phyloP scores from a whole-genome alignment of 2,113 vertebrate genomes.

The Cardinalis cardinalis region DNA sequence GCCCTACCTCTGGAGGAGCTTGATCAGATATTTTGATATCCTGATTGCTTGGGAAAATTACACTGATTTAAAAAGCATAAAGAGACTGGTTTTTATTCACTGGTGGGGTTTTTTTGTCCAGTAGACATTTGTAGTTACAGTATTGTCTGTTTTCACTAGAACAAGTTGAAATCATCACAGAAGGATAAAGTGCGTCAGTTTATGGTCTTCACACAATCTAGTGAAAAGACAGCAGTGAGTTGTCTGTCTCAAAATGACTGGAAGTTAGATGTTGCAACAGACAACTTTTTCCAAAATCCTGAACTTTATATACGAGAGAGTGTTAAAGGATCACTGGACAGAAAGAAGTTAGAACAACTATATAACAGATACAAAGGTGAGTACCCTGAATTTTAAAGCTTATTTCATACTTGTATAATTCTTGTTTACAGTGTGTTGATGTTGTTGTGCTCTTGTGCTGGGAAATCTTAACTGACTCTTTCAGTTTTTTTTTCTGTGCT shows the following conservation, averaged over 20 bases:
- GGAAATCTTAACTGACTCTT: not conserved
- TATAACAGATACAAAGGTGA: constrained; percentile 97
- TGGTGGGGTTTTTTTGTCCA: not conserved
- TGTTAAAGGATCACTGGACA: constrained; percentile 90
- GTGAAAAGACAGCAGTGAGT: constrained; percentile 95
- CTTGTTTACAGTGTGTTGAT: not conserved
- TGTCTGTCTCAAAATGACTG: constrained; percentile 98
- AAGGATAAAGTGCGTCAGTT: constrained; percentile 99
- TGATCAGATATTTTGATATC: not conserved
- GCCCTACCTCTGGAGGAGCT: not conserved
- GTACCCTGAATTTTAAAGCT: constrained; percentile 11
- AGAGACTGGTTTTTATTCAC: not conserved
- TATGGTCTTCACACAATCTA: constrained; percentile 98
- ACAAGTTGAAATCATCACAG: constrained; percentile 99
- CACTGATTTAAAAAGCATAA: not conserved
- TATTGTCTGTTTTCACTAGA: constrained; percentile 75
- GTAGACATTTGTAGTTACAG: not conserved
- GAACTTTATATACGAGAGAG: constrained; percentile 93
- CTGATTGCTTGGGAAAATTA: not conserved
- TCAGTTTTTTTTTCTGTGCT: not conserved
- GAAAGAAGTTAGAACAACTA: constrained; percentile 93
- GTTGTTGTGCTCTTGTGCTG: not conserved
- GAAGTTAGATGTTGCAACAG: constrained; percentile 98
- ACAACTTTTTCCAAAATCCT: constrained; percentile 98
- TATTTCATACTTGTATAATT: not conserved